phyloP scores from a whole-genome alignment of 2,888 invertebrate genomes.

The Sesia apiformis region DNA sequence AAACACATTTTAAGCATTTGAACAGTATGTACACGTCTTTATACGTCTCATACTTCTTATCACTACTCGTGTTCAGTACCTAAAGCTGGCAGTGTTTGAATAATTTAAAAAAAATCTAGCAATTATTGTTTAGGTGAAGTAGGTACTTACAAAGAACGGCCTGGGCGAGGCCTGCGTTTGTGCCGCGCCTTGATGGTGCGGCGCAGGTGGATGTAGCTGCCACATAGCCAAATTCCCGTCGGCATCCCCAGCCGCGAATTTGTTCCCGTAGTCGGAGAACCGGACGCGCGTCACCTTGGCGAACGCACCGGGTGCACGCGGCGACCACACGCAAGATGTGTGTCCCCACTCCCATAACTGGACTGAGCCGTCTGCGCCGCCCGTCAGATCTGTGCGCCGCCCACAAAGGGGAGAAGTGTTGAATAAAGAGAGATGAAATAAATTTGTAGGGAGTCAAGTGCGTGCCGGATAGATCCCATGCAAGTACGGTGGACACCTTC shows the following conservation, averaged over 20 bases:
- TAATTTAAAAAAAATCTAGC: conserved; percentile 4
- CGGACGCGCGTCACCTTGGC: conserved; percentile 96
- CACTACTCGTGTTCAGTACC: too few species aligned
- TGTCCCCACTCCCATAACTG: conserved; percentile 99
- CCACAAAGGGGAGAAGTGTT: too few species aligned
- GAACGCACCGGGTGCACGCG: conserved; percentile 94
- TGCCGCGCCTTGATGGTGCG: conserved; percentile 26
- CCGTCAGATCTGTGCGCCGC: conserved; percentile 83
- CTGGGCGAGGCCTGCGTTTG: conserved; percentile 73
- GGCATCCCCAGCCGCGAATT: conserved; percentile 98
- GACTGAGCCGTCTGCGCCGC: conserved; percentile 96
- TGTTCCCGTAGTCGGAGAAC: conserved; percentile 97
- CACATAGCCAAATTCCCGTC: conserved; percentile 97
- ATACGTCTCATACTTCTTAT: too few species aligned
- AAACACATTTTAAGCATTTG: too few species aligned
- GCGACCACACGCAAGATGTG: conserved; percentile 90
- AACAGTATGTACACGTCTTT: conserved; percentile 13
- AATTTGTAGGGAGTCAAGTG: too few species aligned
- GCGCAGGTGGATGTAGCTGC: conserved; percentile 87
- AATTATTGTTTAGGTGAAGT: conserved; percentile 1
- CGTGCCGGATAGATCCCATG: too few species aligned
- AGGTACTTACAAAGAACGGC: conserved; percentile 88
- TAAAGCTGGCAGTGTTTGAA: not conserved
- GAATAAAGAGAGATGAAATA: too few species aligned
- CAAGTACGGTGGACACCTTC: too few species aligned